phyloP scores from a whole-genome alignment of 2,113 vertebrate species.

The Thalassoma bifasciatum region DNA sequence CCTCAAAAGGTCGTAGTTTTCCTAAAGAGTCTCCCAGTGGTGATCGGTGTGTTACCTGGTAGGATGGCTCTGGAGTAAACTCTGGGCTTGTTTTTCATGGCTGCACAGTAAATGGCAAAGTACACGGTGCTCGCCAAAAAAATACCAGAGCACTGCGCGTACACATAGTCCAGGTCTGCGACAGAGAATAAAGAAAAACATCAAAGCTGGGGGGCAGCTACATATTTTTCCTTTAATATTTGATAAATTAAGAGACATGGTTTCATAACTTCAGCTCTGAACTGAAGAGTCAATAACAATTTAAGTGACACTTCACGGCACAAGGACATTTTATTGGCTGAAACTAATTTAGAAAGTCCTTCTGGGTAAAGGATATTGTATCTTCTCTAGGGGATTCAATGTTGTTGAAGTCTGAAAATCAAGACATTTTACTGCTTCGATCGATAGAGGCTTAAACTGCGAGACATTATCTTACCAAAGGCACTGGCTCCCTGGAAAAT shows the following conservation, averaged over 20 bases:
- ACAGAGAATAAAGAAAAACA: not conserved
- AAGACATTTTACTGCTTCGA: not conserved
- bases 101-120: conserved; percentile 88
- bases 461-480: conserved; percentile 79
- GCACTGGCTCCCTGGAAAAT: conserved; percentile 88
- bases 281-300: not conserved
- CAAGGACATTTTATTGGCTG: too few relatives aligned
- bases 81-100: conserved; percentile 87
- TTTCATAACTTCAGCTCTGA: too few relatives aligned
- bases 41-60: conserved; percentile 78
- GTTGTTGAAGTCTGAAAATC: not conserved
- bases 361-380: not conserved
- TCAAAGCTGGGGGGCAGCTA: not conserved
- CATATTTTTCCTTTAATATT: not conserved
- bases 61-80: conserved; percentile 88
- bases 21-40: not conserved
- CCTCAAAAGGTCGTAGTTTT: not conserved
- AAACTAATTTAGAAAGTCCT: not conserved
- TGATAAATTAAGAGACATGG: not conserved
- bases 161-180: conserved; percentile 93
- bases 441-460: not conserved
- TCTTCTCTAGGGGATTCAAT: not conserved
- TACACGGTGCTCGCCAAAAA: conserved; percentile 90
- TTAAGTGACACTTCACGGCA: not conserved
- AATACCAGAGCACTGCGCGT: conserved; percentile 88